Evolutionary conservation across 2,113 vertebrate genomes (phyloP).

Genomic region (Dunckerocampus dactyliophorus): DNA sequence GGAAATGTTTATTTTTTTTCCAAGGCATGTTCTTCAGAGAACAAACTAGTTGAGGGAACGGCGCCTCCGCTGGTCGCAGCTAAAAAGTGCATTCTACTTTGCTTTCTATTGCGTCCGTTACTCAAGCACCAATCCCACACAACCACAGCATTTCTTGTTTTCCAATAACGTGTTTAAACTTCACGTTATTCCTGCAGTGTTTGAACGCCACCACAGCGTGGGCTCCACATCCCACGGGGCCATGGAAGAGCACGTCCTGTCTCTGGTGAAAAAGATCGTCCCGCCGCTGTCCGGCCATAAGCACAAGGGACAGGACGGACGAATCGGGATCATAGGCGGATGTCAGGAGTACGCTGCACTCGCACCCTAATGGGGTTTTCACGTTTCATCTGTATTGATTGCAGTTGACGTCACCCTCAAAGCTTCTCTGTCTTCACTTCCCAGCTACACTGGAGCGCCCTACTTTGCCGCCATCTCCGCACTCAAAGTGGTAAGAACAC

Average conservation of each 20-base stretch:
- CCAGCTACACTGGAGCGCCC: constrained; percentile 93
- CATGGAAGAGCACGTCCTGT: constrained; percentile 82
- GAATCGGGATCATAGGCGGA: constrained; percentile 90
- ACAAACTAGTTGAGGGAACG: too few relatives aligned
- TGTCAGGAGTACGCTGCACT: constrained; percentile 78
- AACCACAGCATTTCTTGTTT: too few relatives aligned
- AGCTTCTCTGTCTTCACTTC: background rate
- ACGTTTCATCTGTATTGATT: background rate
- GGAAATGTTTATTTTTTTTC: too few relatives aligned
- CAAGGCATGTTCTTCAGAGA: too few relatives aligned
- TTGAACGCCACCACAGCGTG: constrained; percentile 79
- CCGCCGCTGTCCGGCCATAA: constrained; percentile 83
- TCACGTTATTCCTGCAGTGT: constrained; percentile 74
- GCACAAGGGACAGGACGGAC: constrained; percentile 94
- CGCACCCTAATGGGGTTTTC: background rate
- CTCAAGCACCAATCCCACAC: too few relatives aligned
- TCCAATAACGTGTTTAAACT: background rate
- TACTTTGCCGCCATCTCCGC: constrained; percentile 97
- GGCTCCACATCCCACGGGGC: constrained; percentile 67
- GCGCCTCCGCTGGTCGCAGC: too few relatives aligned
- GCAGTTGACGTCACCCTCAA: background rate
- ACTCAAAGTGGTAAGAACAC: constrained; percentile 86
- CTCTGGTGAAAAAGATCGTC: constrained; percentile 82
- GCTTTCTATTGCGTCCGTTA: too few relatives aligned
- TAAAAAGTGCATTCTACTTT: too few relatives aligned